Evolutionary conservation across 2,113 vertebrate genomes (phyloP).

Genomic region (Nyctibius bracteatus): DNA sequence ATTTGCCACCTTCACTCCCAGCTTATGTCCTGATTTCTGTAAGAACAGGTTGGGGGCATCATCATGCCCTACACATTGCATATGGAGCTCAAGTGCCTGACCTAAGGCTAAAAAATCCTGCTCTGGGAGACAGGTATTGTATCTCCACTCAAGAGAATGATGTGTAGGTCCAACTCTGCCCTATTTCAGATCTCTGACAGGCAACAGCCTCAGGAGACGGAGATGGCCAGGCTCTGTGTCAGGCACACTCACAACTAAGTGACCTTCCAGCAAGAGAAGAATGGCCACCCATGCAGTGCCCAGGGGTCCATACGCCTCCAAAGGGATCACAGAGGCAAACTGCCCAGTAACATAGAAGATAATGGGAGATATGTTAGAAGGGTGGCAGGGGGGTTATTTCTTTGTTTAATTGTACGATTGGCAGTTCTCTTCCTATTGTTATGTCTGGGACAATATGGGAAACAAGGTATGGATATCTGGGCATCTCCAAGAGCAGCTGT

Average conservation of each 20-base stretch:
- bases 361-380: neutral
- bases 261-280: neutral
- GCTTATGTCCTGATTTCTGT: neutral
- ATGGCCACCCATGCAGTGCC: neutral
- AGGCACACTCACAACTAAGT: neutral
- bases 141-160: neutral
- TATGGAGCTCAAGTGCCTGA: neutral
- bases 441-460: neutral
- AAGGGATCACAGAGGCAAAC: neutral
- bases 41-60: neutral
- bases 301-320: neutral
- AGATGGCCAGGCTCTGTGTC: neutral
- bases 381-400: neutral
- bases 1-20: neutral
- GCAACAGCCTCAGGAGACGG: neutral
- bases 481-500: neutral
- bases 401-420: neutral
- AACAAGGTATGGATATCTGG: neutral
- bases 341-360: neutral
- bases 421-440: neutral
- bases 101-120: neutral
- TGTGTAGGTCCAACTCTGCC: neutral
- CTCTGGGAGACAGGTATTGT: neutral
- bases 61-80: neutral
- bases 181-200: neutral